Base-by-base conservation (phyloP, 2,797 vertebrate genomes). In the Oreochromis mossambicus region DNA sequence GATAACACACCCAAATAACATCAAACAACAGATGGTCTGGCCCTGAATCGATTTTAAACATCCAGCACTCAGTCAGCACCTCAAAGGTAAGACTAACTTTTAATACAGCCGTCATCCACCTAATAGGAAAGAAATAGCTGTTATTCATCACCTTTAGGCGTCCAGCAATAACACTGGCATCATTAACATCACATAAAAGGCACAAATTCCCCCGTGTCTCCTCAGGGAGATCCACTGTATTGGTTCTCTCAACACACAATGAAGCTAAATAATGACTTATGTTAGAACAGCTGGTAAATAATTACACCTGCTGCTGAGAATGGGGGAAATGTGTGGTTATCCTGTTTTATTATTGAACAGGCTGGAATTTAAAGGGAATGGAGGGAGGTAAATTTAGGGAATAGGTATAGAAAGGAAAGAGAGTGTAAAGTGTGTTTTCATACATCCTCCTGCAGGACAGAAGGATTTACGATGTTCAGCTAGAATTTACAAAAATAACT, bases 241-340 rank as follows among this genome's bases (percentile, higher is more conserved):
- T 46, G 41, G 34, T 46, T 80, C 84, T 50, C 61, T 81, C 46
- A 9, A 6, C 77, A 54, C 83, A 84, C 48, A 81, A 54, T 38
- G 1, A 56, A 84, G 68, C 70, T 78, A 88, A 91, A 93, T 88
- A 83, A 92, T 90, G 89, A 91, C 91, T 90, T 86, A 85, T 91
- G 83, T 86, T 55, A 7, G 66, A 34, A 24, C 88, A 87, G 90
- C 86, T 79, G 87, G 68, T 80, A 24, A 73, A 82, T 86, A 89
- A 94, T 91, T 85, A 90, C 79, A 36, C 63, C 51, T 5, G 70
- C 78, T 32, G 77, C 83, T 38, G 80, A 80, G 55, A 17, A 68
- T 24, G 54, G 38, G 5, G 34, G 26, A 10, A 21, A 36, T 29
- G 56, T 3, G n/a, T 52, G 24, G 21, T 56, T 7, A 21, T 70